A percentile compares a stretch with the other conserved stretches of the same genome.
Conservation (phyloP, 2,888 invertebrate genomes). For the Leptopterna dolabrata region DNA sequence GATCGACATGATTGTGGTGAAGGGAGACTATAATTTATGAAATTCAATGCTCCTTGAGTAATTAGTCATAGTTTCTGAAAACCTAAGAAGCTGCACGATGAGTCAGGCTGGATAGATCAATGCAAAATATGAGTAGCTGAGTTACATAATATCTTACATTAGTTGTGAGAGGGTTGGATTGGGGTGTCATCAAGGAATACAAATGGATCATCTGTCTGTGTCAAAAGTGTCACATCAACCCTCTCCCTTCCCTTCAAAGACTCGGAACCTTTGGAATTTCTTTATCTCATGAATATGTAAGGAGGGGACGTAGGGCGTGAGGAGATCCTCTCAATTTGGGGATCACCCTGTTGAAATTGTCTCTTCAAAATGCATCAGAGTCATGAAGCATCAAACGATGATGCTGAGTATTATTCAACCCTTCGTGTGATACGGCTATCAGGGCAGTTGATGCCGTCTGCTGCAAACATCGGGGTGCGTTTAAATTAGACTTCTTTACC, state of each 20-base stretch:
- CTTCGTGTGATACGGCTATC: background rate
- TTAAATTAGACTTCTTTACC: too few species aligned
- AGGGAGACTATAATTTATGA: too few species aligned
- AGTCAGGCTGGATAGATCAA: background rate
- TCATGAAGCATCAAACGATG: background rate
- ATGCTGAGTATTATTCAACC: background rate
- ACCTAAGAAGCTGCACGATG: too few species aligned
- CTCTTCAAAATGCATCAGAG: conserved; percentile 25
- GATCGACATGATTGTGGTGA: too few species aligned
- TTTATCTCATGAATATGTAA: conserved; percentile 29
- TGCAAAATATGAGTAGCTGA: background rate
- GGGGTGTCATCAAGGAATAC: conserved; percentile 16
- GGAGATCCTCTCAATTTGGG: background rate
- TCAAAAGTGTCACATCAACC: too few species aligned
- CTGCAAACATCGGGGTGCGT: background rate
- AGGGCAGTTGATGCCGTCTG: background rate
- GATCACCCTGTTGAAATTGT: conserved; percentile 1
- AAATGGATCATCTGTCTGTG: conserved; percentile 30
- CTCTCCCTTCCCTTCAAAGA: background rate
- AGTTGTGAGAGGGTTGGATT: background rate
- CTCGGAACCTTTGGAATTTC: background rate
- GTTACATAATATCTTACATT: conserved; percentile 14
- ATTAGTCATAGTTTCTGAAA: too few species aligned
- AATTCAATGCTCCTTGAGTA: too few species aligned
- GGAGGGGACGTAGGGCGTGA: background rate